A percentile compares a stretch with the other conserved stretches of the same genome.
Evolutionary conservation across 2,797 vertebrate species (phyloP).

Genomic region (Hozukius guyotensis): DNA sequence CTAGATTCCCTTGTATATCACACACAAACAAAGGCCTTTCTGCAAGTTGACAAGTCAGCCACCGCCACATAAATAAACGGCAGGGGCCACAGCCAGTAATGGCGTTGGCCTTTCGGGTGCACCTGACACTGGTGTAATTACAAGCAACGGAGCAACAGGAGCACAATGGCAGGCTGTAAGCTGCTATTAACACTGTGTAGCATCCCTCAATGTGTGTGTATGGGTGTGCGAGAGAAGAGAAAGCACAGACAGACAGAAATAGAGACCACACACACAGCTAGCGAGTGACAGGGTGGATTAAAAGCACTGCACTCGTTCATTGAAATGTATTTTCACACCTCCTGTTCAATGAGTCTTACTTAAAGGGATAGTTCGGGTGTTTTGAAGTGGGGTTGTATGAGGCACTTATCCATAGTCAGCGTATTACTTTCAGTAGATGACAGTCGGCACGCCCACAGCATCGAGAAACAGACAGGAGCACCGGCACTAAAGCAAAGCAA

Average conservation of each 20-base stretch:
- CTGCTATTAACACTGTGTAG: slow-evolving; percentile 36
- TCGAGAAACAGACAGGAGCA: no score
- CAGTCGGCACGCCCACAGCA: rapidly evolving
- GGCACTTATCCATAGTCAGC: no score
- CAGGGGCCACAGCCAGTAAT: slow-evolving; percentile 8
- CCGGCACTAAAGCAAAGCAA: no score
- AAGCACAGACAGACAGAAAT: neutral
- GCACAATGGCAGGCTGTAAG: slow-evolving; percentile 35
- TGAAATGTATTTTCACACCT: slow-evolving; percentile 15
- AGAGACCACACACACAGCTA: neutral
- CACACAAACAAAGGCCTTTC: slow-evolving; percentile 17
- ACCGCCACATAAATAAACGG: neutral
- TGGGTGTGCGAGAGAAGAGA: neutral
- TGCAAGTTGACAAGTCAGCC: neutral
- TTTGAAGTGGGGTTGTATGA: no score
- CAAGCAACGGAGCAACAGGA: slow-evolving; percentile 20
- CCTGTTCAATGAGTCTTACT: neutral
- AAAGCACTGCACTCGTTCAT: neutral
- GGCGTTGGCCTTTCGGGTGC: slow-evolving; percentile 10
- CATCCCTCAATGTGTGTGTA: slow-evolving; percentile 13
- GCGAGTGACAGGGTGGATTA: neutral
- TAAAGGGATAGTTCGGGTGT: no score
- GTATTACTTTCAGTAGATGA: no score
- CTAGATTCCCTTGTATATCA: neutral
- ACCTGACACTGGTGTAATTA: slow-evolving; percentile 39